Evolutionary conservation across 2,113 vertebrate species (phyloP).

Genomic region (Trematocara zebra): DNA sequence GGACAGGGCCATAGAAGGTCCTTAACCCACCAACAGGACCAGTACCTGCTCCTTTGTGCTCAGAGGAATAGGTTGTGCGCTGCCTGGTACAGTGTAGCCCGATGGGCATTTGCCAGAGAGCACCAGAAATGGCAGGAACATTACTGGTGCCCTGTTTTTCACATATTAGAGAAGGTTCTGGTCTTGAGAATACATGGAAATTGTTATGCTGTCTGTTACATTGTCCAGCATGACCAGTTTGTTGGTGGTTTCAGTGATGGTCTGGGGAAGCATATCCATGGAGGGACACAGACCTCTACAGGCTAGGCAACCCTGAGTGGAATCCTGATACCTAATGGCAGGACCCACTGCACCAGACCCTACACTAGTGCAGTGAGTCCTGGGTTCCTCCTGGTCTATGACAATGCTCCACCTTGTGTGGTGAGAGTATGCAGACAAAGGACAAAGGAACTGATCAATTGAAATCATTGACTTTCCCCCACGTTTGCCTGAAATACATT

Average conservation of each 20-base stretch:
- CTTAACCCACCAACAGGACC: background rate
- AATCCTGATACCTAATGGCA: background rate
- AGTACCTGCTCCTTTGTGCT: background rate
- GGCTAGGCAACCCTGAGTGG: background rate
- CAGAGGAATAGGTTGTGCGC: background rate
- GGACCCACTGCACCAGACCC: background rate
- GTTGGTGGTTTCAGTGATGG: background rate
- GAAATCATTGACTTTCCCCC: background rate
- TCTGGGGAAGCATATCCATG: background rate
- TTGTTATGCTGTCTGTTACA: rapidly evolving
- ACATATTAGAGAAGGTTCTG: background rate
- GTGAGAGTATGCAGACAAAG: background rate
- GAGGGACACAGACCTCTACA: background rate
- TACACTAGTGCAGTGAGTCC: background rate
- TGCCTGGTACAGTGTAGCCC: background rate
- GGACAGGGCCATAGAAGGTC: background rate
- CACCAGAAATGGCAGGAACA: background rate
- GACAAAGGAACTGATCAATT: background rate
- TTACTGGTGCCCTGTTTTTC: background rate
- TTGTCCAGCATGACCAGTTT: background rate
- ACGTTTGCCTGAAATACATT: background rate
- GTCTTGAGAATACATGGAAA: background rate
- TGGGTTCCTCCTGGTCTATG: background rate
- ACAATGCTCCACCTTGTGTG: background rate
- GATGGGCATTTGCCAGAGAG: background rate